Evolutionary conservation across 2,113 vertebrate species (phyloP).

Genomic region (Osmerus mordax): DNA sequence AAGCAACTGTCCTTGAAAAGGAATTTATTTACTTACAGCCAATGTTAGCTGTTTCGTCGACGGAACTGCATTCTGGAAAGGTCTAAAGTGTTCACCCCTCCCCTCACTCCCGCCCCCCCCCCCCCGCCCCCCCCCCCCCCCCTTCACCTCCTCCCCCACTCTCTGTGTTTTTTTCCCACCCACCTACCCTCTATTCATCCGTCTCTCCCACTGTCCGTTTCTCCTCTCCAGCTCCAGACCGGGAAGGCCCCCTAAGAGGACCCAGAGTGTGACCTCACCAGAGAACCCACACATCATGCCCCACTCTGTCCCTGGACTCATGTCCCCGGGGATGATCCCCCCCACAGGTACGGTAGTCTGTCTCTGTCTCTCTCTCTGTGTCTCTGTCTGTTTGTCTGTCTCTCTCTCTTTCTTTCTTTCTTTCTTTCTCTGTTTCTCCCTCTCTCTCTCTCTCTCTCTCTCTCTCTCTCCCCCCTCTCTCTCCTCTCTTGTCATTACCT

Average conservation of each 20-base stretch:
- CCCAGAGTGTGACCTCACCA: constrained; percentile 94
- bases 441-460: not conserved
- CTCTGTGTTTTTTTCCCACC: not conserved
- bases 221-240: constrained; percentile 88
- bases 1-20: constrained; percentile 99
- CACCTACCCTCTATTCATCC: not conserved
- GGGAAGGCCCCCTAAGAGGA: constrained; percentile 96
- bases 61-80: constrained; percentile 90
- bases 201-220: constrained; percentile 15
- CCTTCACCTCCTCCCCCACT: not conserved
- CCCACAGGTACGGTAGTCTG: constrained; percentile 85
- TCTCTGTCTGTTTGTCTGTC: constrained; percentile 8
- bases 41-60: constrained; percentile 92
- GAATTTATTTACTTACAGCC: constrained; percentile 98
- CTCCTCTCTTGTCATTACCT: not conserved
- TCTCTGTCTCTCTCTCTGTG: constrained; percentile 5
- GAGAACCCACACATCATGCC: constrained; percentile 99
- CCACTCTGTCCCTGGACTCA: constrained; percentile 96
- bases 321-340: constrained; percentile 98
- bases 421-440: constrained; percentile 5
- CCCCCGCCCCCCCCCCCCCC: constrained; percentile 26
- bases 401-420: not conserved
- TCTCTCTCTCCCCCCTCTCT: not conserved
- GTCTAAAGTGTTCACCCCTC: constrained; percentile 84
- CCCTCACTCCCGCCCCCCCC: constrained; percentile 49